Conservation (phyloP, 2,113 vertebrate genomes). For the Oxyruncus cristatus region DNA sequence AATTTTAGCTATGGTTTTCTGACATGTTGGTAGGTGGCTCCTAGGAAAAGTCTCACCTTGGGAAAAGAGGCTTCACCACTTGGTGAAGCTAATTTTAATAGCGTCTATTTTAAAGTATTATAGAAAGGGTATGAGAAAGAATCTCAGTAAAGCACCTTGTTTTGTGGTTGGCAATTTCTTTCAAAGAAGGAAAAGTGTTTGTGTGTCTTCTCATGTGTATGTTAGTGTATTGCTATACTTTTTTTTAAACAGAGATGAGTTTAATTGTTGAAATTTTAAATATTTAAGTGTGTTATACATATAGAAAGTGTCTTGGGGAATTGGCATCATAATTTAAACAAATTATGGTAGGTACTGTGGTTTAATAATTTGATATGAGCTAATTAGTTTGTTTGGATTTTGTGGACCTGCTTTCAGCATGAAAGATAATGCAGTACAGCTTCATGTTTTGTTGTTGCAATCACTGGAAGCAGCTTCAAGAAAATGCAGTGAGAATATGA, state of each 20-base stretch:
- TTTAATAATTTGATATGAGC: neutral
- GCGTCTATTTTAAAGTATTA: neutral
- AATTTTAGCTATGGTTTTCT: neutral
- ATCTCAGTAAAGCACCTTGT: neutral
- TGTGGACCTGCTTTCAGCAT: neutral
- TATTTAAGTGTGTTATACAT: neutral
- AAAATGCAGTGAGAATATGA: neutral
- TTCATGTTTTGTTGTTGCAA: neutral
- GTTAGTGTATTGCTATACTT: neutral
- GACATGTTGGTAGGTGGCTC: neutral
- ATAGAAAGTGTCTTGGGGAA: neutral
- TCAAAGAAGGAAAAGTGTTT: neutral
- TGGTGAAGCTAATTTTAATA: neutral
- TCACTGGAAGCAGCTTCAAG: neutral
- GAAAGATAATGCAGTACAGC: neutral
- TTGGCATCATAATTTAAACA: neutral
- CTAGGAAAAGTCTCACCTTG: neutral
- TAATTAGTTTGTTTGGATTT: neutral
- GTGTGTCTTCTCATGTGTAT: fast-evolving
- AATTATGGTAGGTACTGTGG: neutral
- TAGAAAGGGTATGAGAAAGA: neutral
- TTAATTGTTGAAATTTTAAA: neutral
- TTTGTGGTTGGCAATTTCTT: neutral
- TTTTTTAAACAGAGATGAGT: neutral
- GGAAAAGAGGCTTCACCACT: neutral